Evolutionary conservation across 2,113 vertebrate species (phyloP).

Genomic region (Copsychus sechellarum): DNA sequence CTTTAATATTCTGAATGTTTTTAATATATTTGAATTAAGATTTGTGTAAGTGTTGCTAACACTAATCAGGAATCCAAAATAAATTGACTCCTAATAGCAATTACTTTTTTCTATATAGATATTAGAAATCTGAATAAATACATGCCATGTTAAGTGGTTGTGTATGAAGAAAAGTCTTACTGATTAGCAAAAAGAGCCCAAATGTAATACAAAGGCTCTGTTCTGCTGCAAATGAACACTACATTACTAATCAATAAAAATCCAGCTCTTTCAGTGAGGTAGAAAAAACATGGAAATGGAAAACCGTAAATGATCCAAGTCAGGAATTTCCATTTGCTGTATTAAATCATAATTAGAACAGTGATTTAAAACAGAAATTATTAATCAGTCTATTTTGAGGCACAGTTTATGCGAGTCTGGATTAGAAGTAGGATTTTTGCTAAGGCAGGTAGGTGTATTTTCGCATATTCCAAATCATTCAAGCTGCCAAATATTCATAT

Average conservation of each 20-base stretch:
- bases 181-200: background rate
- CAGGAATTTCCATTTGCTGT: background rate
- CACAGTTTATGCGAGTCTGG: background rate
- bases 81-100: background rate
- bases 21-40: background rate
- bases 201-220: background rate
- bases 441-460: background rate
- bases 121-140: background rate
- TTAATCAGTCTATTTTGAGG: background rate
- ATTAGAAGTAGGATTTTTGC: background rate
- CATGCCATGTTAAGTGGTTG: background rate
- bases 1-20: background rate
- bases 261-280: background rate
- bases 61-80: background rate
- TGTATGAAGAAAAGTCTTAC: background rate
- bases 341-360: background rate
- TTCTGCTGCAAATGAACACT: background rate
- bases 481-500: background rate
- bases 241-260: background rate
- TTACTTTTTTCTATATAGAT: background rate
- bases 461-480: background rate
- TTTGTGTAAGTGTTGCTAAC: background rate
- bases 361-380: background rate
- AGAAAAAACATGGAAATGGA: background rate
- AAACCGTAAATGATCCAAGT: background rate